Percentiles rank a stretch among this genome's conserved stretches.
These are phyloP conservation scores for Miopithecus talapoin DNA, from an alignment of 2,797 vertebrate genomes.

Conservation along the genomic window DNA sequence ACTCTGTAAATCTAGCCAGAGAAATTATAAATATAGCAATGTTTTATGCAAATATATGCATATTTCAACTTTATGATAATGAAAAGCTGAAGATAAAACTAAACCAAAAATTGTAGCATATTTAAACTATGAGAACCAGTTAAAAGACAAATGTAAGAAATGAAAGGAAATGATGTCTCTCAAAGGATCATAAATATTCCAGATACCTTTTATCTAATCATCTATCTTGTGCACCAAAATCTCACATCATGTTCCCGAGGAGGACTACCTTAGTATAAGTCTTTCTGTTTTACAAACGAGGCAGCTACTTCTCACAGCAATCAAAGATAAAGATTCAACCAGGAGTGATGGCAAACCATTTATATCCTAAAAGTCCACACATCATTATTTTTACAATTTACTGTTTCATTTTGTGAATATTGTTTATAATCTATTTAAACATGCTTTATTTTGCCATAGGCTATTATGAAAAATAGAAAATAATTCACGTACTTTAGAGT, in stretches of 20 bases:
- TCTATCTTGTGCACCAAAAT: background rate
- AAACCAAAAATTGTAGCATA: background rate
- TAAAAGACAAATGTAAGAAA: background rate
- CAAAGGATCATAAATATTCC: background rate
- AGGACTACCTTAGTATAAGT: background rate
- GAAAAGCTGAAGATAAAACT: background rate
- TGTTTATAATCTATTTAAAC: background rate
- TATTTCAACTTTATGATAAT: background rate
- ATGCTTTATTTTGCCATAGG: background rate
- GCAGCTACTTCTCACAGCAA: background rate
- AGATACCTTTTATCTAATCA: background rate
- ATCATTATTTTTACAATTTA: background rate
- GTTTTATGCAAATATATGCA: background rate
- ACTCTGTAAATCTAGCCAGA: background rate
- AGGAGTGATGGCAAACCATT: background rate
- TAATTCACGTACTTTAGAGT: background rate
- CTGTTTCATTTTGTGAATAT: background rate
- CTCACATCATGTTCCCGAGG: background rate
- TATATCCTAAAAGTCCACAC: background rate
- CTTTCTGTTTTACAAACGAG: background rate
- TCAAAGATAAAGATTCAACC: background rate
- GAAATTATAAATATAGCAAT: background rate
- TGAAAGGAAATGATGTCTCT: background rate
- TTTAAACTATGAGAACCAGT: background rate
- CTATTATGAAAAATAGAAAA: background rate